Conservation (phyloP, 2,113 vertebrate genomes). For the Dipodomys ordii region DNA sequence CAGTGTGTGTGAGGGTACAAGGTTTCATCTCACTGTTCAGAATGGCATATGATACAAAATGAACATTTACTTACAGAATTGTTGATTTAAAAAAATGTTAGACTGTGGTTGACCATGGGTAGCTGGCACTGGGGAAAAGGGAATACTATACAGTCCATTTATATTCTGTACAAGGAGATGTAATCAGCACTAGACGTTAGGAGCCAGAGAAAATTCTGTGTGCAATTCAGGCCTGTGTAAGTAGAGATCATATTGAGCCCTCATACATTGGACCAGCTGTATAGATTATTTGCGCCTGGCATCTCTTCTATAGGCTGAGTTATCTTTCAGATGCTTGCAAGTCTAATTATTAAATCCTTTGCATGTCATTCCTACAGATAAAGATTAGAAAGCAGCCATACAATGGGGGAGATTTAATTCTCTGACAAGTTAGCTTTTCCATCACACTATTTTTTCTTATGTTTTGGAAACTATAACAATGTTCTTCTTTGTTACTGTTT, state of each 20-base stretch:
- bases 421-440: neutral
- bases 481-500: neutral
- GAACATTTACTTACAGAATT: neutral
- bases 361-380: constrained; percentile 10
- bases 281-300: neutral
- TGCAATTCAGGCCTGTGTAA: neutral
- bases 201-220: neutral
- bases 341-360: constrained; percentile 51
- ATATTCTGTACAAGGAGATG: constrained; percentile 24
- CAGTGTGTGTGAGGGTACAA: neutral
- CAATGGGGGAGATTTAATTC: neutral
- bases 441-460: constrained; percentile 7
- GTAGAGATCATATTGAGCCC: neutral
- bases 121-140: neutral
- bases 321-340: neutral
- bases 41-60: neutral
- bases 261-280: neutral
- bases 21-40: neutral
- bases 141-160: neutral
- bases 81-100: neutral
- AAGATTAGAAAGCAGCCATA: constrained; percentile 36
- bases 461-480: neutral
- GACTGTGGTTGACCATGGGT: neutral
- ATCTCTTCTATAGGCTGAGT: neutral
- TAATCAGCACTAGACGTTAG: neutral